Base-by-base conservation (phyloP, 2,113 vertebrate genomes). In the Anthoscopus minutus region DNA sequence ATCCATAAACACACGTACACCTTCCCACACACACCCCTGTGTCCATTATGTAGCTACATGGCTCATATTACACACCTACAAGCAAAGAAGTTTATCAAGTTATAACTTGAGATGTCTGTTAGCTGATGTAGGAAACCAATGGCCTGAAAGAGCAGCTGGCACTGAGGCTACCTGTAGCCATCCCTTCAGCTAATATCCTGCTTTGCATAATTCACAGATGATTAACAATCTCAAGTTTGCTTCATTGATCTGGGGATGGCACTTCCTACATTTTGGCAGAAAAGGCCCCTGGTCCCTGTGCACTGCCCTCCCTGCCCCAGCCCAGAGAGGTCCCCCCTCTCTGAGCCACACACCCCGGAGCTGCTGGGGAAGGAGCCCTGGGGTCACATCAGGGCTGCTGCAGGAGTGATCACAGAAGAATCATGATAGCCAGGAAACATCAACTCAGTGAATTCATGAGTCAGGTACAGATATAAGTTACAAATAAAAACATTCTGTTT, bases 361-460 rank as follows among this genome's bases (percentile, higher is more conserved):
- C 45, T 57, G 42, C 76, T 16, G 42, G 17, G 28, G 65, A 44
- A 60, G 54, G 45, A 86, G 48, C 6, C 76, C 70, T 11, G 7
- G 5, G 48, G 13, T 6, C 66, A 61, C 51, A 48, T 53, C 84
- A 83, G 80, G 1, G 17, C 17, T 62, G 69, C 56, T 7, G 2
- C 67, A 60, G 30, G 58, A 81, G 37, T 38, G 30, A 38, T 8
- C 38, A 66, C 37, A 31, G 62, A 47, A 38, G 15, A 22, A 22
- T 28, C 33, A 5, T 0, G 0, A 45, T 0, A 33, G 66, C 66
- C 86, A 77, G 31, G 54, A 64, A 86, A 77, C 37, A 58, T 4
- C 0, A 0, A 19, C 6, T 4, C 72, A 89, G 48, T 18, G 23
- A 45, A 74, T 35, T 20, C 3, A 35, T 0, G 0, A 66, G 47